These are phyloP conservation scores for Tragelaphus buxtoni DNA, from an alignment of 2,113 vertebrate genomes.

Conservation along the genomic window DNA sequence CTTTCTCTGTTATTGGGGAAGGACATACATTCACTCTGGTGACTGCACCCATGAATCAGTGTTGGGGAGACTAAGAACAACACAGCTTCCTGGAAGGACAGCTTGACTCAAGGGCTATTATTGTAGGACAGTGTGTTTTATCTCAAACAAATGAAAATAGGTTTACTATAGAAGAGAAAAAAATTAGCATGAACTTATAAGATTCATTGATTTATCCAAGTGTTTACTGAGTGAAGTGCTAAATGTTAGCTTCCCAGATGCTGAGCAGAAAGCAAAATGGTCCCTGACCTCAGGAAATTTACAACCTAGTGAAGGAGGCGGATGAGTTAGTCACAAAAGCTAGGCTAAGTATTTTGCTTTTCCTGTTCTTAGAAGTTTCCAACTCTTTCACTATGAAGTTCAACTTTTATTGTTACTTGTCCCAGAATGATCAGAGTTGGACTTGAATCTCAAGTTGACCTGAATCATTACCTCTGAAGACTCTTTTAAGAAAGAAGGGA, in stretches of 20 bases:
- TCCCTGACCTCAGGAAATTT: not conserved
- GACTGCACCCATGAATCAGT: not conserved
- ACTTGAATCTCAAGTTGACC: not conserved
- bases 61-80: not conserved
- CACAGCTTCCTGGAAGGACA: not conserved
- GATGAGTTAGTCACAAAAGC: not conserved
- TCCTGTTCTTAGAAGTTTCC: not conserved
- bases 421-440: not conserved
- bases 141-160: not conserved
- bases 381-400: not conserved
- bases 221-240: not conserved
- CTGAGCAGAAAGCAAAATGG: not conserved
- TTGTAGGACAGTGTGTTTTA: not conserved
- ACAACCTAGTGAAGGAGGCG: not conserved
- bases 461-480: not conserved
- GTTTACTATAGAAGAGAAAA: not conserved
- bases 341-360: not conserved
- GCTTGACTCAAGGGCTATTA: not conserved
- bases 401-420: not conserved
- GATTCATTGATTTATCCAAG: not conserved
- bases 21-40: not conserved
- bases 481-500: not conserved
- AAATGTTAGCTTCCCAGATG: not conserved
- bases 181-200: not conserved
- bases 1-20: not conserved